These are phyloP conservation scores for Sesamia nonagrioides DNA, from an alignment of 1,140 invertebrate genomes.

Conservation along the genomic window DNA sequence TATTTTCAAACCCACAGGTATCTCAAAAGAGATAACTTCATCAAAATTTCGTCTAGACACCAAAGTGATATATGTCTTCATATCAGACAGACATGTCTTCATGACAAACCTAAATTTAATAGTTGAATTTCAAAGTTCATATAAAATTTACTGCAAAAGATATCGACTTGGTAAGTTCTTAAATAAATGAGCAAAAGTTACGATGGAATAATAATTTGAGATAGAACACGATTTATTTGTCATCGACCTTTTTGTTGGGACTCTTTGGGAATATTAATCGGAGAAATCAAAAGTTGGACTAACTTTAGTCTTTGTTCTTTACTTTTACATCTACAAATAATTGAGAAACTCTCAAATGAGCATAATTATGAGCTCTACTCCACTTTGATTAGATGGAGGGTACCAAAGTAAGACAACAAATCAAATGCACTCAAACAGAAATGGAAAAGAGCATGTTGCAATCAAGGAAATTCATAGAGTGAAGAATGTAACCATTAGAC, in stretches of 20 bases:
- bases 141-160: constrained; percentile 36
- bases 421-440: too few relatives aligned
- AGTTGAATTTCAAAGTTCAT: constrained; percentile 30
- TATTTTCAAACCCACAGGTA: background rate
- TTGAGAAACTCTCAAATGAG: too few relatives aligned
- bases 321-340: background rate
- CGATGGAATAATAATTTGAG: constrained; percentile 33
- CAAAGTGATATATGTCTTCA: constrained; percentile 21
- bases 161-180: constrained; percentile 26
- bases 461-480: too few relatives aligned
- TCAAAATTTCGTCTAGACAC: constrained; percentile 9
- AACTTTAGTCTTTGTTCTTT: background rate
- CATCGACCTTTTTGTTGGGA: constrained; percentile 36
- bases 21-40: background rate
- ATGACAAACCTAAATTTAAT: constrained; percentile 41
- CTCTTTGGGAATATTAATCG: constrained; percentile 33
- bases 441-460: too few relatives aligned
- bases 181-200: constrained; percentile 37
- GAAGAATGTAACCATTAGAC: too few relatives aligned
- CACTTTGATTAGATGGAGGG: too few relatives aligned
- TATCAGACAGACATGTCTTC: background rate
- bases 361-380: background rate
- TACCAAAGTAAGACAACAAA: too few relatives aligned
- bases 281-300: background rate
- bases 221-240: constrained; percentile 29